Evolutionary conservation across 2,797 vertebrate species (phyloP).

Genomic region (Epinephelus coioides): DNA sequence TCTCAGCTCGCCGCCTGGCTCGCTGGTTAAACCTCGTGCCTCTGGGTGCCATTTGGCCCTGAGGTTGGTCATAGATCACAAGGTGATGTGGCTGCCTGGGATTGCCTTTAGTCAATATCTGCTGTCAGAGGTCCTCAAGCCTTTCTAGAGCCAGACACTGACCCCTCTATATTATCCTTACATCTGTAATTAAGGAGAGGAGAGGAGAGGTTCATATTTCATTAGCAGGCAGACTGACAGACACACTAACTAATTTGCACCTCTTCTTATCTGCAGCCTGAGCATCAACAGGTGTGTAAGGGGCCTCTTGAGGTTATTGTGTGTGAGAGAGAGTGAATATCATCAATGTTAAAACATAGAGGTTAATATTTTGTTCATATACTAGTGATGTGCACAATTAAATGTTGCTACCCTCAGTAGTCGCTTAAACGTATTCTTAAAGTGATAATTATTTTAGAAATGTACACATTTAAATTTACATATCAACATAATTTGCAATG

Average conservation of each 20-base stretch:
- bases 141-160: conserved; percentile 36
- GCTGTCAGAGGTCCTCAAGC: conserved; percentile 51
- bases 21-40: conserved; percentile 48
- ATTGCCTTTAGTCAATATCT: conserved; percentile 63
- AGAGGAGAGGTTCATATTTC: conserved; percentile 17
- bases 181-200: conserved; percentile 68
- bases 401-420: too few relatives aligned
- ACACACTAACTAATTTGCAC: conserved; percentile 5
- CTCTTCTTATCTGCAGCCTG: conserved; percentile 14
- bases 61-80: conserved; percentile 59
- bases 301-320: background rate
- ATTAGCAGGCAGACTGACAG: background rate
- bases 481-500: too few relatives aligned
- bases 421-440: too few relatives aligned
- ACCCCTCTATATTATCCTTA: conserved; percentile 53
- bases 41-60: conserved; percentile 54
- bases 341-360: background rate
- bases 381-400: too few relatives aligned
- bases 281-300: conserved; percentile 29
- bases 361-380: conserved; percentile 1
- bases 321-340: background rate
- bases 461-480: too few relatives aligned
- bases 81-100: conserved; percentile 31
- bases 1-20: conserved; percentile 25
- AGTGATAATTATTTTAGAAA: too few relatives aligned